Percentiles rank a stretch among this genome's conserved stretches.
Evolutionary conservation across 2,888 invertebrate genomes (phyloP).

Genomic region (Stenotaenia linearis): DNA sequence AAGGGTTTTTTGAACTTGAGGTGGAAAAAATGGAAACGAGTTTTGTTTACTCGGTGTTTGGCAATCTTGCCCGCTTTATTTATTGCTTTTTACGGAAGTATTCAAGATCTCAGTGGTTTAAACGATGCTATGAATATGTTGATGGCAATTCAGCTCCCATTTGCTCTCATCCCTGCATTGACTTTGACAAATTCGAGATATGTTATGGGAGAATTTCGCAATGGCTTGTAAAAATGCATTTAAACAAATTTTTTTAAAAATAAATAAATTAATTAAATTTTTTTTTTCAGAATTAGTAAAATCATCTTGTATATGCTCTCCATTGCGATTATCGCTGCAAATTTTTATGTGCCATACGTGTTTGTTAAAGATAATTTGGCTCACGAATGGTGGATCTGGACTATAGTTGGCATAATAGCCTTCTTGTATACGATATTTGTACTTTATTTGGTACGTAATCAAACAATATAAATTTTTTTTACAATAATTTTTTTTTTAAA

Average conservation of each 20-base stretch:
- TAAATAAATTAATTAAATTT: background rate
- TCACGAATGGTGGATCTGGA: slow-evolving; percentile 14
- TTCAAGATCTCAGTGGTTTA: slow-evolving; percentile 68
- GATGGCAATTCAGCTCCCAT: slow-evolving; percentile 80
- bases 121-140: slow-evolving; percentile 80
- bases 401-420: background rate
- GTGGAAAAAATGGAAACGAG: slow-evolving; percentile 81
- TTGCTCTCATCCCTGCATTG: slow-evolving; percentile 77
- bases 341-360: background rate
- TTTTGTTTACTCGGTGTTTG: slow-evolving; percentile 73
- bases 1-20: slow-evolving; percentile 73
- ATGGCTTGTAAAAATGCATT: slow-evolving; percentile 73
- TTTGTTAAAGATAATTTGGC: background rate
- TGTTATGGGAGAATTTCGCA: slow-evolving; percentile 80
- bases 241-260: slow-evolving; percentile 37
- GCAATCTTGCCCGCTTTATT: slow-evolving; percentile 72
- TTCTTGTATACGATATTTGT: background rate
- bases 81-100: slow-evolving; percentile 55
- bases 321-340: background rate
- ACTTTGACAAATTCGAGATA: slow-evolving; percentile 72
- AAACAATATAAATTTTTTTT: background rate
- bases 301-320: background rate
- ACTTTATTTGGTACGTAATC: slow-evolving; percentile 28
- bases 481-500: background rate
- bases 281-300: slow-evolving; percentile 3